Conservation (phyloP, 2,888 invertebrate species). For the Tenthredo livida region DNA sequence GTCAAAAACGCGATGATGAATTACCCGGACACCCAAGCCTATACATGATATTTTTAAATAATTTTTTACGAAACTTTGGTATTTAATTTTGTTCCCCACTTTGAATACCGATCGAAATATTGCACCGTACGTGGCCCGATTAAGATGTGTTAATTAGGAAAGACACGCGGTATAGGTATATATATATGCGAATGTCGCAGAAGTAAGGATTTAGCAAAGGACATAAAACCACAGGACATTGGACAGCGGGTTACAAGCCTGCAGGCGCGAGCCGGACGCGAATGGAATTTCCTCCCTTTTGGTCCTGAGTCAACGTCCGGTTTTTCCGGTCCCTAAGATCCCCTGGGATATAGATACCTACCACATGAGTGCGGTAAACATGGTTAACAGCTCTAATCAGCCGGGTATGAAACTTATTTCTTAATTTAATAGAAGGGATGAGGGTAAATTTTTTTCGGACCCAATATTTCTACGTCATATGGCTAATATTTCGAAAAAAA, state of each 20-base stretch:
- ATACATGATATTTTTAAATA: background rate
- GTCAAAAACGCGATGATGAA: background rate
- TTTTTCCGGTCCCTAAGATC: constrained; percentile 24
- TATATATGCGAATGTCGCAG: background rate
- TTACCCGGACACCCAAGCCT: background rate
- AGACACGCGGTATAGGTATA: constrained; percentile 23
- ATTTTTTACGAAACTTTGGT: background rate
- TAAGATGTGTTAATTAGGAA: background rate
- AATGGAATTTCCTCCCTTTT: constrained; percentile 33
- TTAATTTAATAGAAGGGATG: background rate
- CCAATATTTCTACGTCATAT: too few relatives aligned
- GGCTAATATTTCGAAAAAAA: background rate
- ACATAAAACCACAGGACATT: background rate
- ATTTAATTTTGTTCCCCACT: background rate
- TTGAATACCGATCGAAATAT: background rate
- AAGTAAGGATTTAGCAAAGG: background rate
- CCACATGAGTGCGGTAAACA: background rate
- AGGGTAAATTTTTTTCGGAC: background rate
- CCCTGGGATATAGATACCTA: background rate
- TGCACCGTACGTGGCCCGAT: background rate
- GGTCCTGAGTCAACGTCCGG: constrained; percentile 37
- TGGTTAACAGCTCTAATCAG: background rate
- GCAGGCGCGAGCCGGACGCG: constrained; percentile 44
- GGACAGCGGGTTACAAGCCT: background rate
- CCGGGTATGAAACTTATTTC: background rate